A percentile compares a stretch with the other conserved stretches of the same genome.
phyloP scores from a whole-genome alignment of 2,113 vertebrate genomes.

The Sorex araneus region DNA sequence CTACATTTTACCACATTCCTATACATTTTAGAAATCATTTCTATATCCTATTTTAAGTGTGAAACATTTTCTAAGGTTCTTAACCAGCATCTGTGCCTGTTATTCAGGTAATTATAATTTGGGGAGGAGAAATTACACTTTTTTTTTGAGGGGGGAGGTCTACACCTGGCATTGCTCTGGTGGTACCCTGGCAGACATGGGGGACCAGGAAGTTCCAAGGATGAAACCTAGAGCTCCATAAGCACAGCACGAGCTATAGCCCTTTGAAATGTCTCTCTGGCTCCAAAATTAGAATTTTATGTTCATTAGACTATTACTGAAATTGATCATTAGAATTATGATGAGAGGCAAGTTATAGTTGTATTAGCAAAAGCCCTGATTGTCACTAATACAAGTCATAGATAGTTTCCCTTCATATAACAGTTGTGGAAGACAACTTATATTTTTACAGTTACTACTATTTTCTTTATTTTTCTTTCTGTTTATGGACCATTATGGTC shows the following conservation, averaged over 20 bases:
- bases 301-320: neutral
- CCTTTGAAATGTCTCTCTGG: too few species aligned
- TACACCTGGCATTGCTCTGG: too few species aligned
- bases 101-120: conserved; percentile 8
- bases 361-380: neutral
- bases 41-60: neutral
- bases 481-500: too few species aligned
- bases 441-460: neutral
- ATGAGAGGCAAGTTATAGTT: neutral
- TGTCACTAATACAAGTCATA: neutral
- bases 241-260: too few species aligned
- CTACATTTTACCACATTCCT: neutral
- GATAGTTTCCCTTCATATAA: neutral
- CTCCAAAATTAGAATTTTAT: neutral
- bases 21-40: conserved; percentile 6
- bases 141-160: too few species aligned
- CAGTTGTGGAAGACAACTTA: neutral
- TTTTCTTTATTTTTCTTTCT: neutral
- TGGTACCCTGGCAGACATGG: too few species aligned
- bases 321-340: neutral
- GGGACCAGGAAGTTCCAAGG: too few species aligned
- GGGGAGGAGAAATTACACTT: neutral
- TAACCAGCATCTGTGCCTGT: neutral
- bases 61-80: conserved; percentile 6
- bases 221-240: too few species aligned